Percentiles rank a stretch among this genome's conserved stretches.
phyloP scores from a whole-genome alignment of 2,797 vertebrate genomes.

The Protosalanx chinensis region DNA sequence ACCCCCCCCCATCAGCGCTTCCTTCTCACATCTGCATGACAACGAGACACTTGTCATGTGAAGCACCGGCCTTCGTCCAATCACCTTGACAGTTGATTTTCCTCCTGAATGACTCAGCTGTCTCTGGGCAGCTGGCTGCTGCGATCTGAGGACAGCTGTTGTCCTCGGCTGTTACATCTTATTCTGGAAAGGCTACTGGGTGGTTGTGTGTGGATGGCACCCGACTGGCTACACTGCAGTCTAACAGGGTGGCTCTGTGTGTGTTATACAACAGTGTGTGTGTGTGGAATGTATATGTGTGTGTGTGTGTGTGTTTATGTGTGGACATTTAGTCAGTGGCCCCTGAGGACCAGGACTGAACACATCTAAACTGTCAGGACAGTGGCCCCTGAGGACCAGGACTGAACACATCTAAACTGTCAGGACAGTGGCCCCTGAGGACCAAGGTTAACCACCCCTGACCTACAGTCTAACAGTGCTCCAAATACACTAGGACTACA shows the following conservation, averaged over 20 bases:
- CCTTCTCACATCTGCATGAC: constrained; percentile 20
- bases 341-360: no score
- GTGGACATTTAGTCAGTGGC: no score
- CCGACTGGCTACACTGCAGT: background rate
- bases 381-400: no score
- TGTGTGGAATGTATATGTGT: no score
- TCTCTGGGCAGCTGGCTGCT: constrained; percentile 6
- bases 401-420: no score
- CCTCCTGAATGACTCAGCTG: constrained; percentile 22
- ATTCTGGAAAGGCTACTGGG: background rate
- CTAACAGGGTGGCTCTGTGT: background rate
- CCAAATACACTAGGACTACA: no score
- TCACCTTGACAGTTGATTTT: constrained; percentile 38
- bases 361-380: no score
- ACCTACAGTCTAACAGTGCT: no score
- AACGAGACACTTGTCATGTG: constrained; percentile 27
- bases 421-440: no score
- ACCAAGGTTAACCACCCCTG: no score
- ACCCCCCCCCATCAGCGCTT: background rate
- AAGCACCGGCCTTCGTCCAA: constrained; percentile 23
- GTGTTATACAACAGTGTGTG: background rate
- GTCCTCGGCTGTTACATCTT: constrained; percentile 15
- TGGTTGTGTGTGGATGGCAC: background rate
- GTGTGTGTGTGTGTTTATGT: no score
- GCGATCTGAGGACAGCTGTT: constrained; percentile 24